Conservation (phyloP, 2,888 invertebrate species). For the Xestia ashworthii region DNA sequence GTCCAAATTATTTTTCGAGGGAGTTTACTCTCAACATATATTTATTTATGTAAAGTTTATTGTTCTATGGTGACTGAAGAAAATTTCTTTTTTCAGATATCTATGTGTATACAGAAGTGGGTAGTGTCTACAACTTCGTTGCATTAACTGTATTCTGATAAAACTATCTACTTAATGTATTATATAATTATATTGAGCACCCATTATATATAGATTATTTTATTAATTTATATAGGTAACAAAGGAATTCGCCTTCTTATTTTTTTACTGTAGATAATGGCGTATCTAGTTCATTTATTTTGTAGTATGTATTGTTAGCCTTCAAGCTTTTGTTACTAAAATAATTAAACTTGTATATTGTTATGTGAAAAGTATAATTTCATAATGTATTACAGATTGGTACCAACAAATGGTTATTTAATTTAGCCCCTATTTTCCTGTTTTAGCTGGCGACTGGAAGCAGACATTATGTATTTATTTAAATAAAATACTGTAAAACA, state of each 20-base stretch:
- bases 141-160: conserved; percentile 65
- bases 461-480: not conserved
- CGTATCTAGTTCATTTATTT: conserved; percentile 78
- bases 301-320: conserved; percentile 79
- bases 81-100: conserved; percentile 73
- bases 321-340: conserved; percentile 78
- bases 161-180: conserved; percentile 75
- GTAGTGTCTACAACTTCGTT: conserved; percentile 63
- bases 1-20: conserved; percentile 16
- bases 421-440: conserved; percentile 45
- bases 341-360: conserved; percentile 79
- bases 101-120: conserved; percentile 66
- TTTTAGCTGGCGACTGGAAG: conserved; percentile 5
- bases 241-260: conserved; percentile 72
- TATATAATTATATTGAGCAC: conserved; percentile 77
- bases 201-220: conserved; percentile 74
- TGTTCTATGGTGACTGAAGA: conserved; percentile 47
- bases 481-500: conserved; percentile 7
- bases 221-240: conserved; percentile 77
- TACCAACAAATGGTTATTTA: conserved; percentile 73
- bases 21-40: conserved; percentile 29
- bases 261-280: conserved; percentile 78
- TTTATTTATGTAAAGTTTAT: conserved; percentile 11
- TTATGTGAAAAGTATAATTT: conserved; percentile 81
- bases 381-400: conserved; percentile 82